A percentile compares a stretch with the other conserved stretches of the same genome.
These are phyloP conservation scores for Tiphia femorata DNA, from an alignment of 2,888 invertebrate species.

Conservation along the genomic window DNA sequence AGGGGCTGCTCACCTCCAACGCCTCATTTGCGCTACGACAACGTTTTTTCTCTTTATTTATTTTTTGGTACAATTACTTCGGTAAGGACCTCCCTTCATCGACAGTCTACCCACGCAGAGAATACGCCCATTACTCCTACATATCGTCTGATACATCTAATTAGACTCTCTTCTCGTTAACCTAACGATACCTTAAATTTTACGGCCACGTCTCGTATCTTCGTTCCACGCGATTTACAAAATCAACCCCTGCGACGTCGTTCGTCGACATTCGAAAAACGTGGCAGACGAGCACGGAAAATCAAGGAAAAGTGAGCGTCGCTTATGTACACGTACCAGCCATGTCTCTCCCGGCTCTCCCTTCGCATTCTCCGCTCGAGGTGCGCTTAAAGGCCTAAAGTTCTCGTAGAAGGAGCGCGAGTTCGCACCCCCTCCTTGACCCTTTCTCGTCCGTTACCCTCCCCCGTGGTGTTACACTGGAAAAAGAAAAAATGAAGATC, in stretches of 20 bases:
- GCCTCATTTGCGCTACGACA: constrained; percentile 42
- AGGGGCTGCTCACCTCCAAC: constrained; percentile 4
- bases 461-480: too few species aligned
- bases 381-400: too few species aligned
- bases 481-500: too few species aligned
- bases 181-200: constrained; percentile 51
- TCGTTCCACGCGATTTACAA: constrained; percentile 30
- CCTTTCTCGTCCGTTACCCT: too few species aligned
- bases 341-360: too few species aligned
- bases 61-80: constrained; percentile 24
- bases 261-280: constrained; percentile 11
- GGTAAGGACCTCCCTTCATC: constrained; percentile 15
- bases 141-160: constrained; percentile 15
- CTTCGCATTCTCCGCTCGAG: too few species aligned
- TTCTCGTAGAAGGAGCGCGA: too few species aligned
- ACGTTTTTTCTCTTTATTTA: constrained; percentile 7
- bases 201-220: constrained; percentile 21
- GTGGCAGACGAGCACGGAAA: too few species aligned
- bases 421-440: too few species aligned
- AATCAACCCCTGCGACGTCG: constrained; percentile 25
- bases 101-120: constrained; percentile 17
- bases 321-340: too few species aligned
- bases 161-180: constrained; percentile 30
- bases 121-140: constrained; percentile 19
- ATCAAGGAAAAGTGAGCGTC: too few species aligned